These are phyloP conservation scores for Psilanteris sp. DNA, from an alignment of 1,140 invertebrate genomes.

Conservation along the genomic window DNA sequence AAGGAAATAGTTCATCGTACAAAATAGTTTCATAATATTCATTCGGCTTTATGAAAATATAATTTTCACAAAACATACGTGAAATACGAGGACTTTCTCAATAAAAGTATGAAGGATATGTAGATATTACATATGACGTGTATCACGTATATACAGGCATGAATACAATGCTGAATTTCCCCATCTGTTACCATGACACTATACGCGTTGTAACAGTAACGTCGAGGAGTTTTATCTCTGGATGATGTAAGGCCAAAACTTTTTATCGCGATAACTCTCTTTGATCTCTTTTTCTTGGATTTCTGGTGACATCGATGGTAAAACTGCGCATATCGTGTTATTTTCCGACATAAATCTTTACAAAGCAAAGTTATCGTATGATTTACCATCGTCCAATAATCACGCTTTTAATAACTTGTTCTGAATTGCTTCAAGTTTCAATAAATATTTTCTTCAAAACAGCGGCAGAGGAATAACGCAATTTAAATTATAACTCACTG, in stretches of 20 bases:
- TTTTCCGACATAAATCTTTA: conserved; percentile 64
- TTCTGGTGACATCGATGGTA: conserved; percentile 66
- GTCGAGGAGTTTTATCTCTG: conserved; percentile 64
- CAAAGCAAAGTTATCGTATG: conserved; percentile 63
- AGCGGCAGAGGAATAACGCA: no score
- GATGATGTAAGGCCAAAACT: conserved; percentile 66
- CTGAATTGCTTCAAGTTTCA: conserved; percentile 51
- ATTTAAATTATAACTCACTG: no score
- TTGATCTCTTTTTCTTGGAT: conserved; percentile 67
- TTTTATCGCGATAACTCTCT: conserved; percentile 67
- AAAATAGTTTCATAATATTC: conserved; percentile 18
- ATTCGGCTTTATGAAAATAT: conserved; percentile 45
- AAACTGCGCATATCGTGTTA: conserved; percentile 61
- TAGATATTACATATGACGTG: conserved; percentile 54
- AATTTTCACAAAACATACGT: conserved; percentile 38
- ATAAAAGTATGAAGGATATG: conserved; percentile 59
- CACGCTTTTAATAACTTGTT: conserved; percentile 51
- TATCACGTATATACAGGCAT: conserved; percentile 61
- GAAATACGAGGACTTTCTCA: conserved; percentile 47
- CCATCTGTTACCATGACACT: conserved; percentile 62
- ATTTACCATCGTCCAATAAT: conserved; percentile 57
- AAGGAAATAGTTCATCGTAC: conserved; percentile 1
- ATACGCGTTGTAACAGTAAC: conserved; percentile 59
- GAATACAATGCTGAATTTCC: conserved; percentile 65
- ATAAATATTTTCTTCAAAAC: no score